phyloP scores from a whole-genome alignment of 2,888 invertebrate species.

The Netelia virgata region DNA sequence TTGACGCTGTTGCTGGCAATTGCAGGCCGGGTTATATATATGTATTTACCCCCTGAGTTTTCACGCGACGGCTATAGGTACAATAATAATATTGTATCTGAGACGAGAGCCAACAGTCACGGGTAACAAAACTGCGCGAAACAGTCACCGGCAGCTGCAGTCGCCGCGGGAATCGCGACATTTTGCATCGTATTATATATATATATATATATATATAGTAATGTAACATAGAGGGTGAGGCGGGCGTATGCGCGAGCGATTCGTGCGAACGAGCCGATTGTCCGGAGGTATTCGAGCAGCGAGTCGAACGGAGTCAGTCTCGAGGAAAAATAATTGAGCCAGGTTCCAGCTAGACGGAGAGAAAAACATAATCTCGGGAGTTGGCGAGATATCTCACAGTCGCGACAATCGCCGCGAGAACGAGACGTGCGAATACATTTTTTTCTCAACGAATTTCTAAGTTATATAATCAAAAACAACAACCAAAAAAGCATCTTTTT shows the following conservation, averaged over 20 bases:
- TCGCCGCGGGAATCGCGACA: conserved; percentile 77
- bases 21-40: background rate
- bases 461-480: no score
- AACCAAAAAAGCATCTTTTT: no score
- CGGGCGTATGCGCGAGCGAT: conserved; percentile 67
- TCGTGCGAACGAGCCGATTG: conserved; percentile 77
- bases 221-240: conserved; percentile 42
- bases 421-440: conserved; percentile 1
- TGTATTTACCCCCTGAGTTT: conserved; percentile 30
- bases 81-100: conserved; percentile 11
- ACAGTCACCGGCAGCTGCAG: conserved; percentile 77
- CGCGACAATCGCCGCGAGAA: conserved; percentile 14
- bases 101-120: background rate
- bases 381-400: background rate
- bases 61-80: conserved; percentile 13
- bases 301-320: conserved; percentile 78
- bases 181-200: conserved; percentile 55
- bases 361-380: conserved; percentile 8
- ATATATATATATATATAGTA: conserved; percentile 34
- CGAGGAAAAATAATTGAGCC: conserved; percentile 83
- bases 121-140: conserved; percentile 31
- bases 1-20: conserved; percentile 7
- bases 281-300: conserved; percentile 81
- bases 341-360: conserved; percentile 40
- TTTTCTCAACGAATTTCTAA: background rate